Percentiles rank a stretch among this genome's conserved stretches.
phyloP scores from a whole-genome alignment of 2,797 vertebrate genomes.

The Tauraco hartlaubi region DNA sequence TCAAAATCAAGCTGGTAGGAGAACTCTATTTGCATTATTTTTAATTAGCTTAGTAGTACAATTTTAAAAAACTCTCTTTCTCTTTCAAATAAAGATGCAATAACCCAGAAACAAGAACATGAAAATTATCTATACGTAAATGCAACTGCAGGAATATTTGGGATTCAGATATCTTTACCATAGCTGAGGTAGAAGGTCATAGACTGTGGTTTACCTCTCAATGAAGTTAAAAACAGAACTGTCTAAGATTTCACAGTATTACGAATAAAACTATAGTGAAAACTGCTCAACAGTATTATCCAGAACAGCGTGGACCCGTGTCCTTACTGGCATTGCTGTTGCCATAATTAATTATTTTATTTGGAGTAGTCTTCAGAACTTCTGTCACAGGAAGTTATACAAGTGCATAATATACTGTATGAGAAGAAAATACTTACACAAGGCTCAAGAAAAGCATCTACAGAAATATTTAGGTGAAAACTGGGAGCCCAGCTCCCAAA shows the following conservation, averaged over 20 bases:
- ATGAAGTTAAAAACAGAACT: neutral
- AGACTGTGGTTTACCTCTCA: neutral
- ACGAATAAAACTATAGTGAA: neutral
- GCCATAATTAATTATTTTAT: neutral
- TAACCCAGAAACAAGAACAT: too few species aligned
- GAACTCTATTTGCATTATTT: neutral
- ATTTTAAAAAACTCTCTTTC: neutral
- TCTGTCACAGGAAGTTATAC: neutral
- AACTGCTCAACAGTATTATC: neutral
- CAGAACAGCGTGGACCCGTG: neutral
- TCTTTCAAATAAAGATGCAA: neutral
- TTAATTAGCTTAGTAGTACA: neutral
- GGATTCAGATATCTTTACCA: too few species aligned
- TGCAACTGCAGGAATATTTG: too few species aligned
- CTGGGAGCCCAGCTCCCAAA: neutral
- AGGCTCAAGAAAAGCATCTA: neutral
- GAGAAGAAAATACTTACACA: neutral
- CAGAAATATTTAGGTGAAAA: neutral
- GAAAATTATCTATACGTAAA: too few species aligned
- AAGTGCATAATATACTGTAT: neutral
- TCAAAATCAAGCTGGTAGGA: neutral
- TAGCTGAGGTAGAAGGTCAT: too few species aligned
- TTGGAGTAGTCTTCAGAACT: neutral
- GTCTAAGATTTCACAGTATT: neutral
- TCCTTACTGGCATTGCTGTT: neutral